These are phyloP conservation scores for Phenganax subtilis DNA, from an alignment of 92 coral and sea anemone species.

Conservation along the genomic window DNA sequence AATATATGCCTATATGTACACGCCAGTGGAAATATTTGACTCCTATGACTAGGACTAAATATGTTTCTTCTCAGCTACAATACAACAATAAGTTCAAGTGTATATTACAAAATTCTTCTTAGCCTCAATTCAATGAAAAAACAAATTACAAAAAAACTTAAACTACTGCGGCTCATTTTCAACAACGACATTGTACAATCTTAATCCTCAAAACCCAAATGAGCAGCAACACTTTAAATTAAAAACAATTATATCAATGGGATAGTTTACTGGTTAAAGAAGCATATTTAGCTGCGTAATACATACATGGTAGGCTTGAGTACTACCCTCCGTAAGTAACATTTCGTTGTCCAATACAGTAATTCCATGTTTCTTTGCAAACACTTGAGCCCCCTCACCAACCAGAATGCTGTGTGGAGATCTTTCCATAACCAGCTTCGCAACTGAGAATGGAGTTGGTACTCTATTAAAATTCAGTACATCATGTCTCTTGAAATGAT, in stretches of 20 bases:
- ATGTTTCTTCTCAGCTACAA: no score
- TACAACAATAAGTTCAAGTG: no score
- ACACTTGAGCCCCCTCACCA: constrained; percentile 59
- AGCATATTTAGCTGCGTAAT: not conserved
- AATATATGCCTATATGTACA: no score
- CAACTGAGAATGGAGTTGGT: constrained; percentile 59
- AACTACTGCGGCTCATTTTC: no score
- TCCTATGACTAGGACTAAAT: no score
- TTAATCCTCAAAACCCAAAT: no score
- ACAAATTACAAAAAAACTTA: no score
- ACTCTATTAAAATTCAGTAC: constrained; percentile 28
- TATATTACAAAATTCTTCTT: no score
- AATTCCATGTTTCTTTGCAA: constrained; percentile 53
- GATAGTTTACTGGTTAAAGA: not conserved
- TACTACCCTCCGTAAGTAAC: constrained; percentile 50
- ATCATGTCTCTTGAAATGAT: not conserved
- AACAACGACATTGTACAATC: no score
- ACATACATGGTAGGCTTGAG: constrained; percentile 48
- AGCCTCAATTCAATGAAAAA: no score
- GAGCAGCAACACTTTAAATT: no score
- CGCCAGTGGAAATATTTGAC: no score
- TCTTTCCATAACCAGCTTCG: constrained; percentile 61
- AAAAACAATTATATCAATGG: not conserved
- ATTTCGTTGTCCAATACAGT: constrained; percentile 46
- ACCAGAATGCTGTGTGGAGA: constrained; percentile 62